Percentiles rank a stretch among this genome's conserved stretches.
Evolutionary conservation across 2,888 invertebrate genomes (phyloP).

Genomic region (Latheticus oryzae): DNA sequence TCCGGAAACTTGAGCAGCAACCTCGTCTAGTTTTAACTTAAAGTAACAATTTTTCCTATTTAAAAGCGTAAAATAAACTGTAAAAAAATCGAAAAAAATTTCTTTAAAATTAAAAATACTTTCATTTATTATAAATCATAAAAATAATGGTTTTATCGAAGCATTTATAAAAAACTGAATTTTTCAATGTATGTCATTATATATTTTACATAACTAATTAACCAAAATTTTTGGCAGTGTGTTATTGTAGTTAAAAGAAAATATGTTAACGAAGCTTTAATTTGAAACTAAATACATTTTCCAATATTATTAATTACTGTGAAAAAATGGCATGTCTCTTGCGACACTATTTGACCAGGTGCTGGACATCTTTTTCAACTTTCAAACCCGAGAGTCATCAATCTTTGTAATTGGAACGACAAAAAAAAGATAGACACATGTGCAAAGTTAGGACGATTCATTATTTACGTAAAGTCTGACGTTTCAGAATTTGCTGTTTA

Average conservation of each 20-base stretch:
- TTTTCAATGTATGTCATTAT: no score
- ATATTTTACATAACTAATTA: no score
- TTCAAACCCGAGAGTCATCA: constrained; percentile 29
- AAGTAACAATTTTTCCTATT: no score
- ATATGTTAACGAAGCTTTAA: background rate
- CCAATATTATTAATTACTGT: constrained; percentile 14
- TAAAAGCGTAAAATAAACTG: no score
- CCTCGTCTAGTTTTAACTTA: no score
- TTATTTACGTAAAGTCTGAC: constrained; percentile 23
- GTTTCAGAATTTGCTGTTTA: constrained; percentile 19
- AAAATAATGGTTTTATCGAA: no score
- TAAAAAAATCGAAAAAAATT: no score
- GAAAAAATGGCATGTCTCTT: constrained; percentile 15
- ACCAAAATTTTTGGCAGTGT: no score
- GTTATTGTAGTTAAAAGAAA: background rate
- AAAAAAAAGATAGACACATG: constrained; percentile 29
- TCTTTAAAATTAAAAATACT: no score
- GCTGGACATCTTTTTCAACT: constrained; percentile 31
- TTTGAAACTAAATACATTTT: background rate
- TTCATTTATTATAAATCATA: no score
- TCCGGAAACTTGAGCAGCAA: no score
- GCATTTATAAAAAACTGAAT: no score
- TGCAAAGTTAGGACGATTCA: constrained; percentile 29
- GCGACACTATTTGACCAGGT: constrained; percentile 28
- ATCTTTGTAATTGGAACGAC: constrained; percentile 40